phyloP scores from a whole-genome alignment of 2,113 vertebrate species.

The Diadophis punctatus region DNA sequence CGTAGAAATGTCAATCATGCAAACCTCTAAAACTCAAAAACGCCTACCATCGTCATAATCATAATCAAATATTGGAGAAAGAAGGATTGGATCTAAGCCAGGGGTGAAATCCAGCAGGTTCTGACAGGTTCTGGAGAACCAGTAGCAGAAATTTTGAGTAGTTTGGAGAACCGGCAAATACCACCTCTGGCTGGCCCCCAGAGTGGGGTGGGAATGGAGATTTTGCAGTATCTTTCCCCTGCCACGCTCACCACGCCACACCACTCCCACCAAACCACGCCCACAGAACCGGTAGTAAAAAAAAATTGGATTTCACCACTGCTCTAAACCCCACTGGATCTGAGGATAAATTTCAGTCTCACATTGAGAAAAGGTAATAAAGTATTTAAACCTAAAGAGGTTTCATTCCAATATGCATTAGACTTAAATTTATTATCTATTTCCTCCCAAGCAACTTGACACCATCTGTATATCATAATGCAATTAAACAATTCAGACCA shows the following conservation, averaged over 20 bases:
- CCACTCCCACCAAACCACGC: too few relatives aligned
- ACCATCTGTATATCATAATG: background rate
- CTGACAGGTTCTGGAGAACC: too few relatives aligned
- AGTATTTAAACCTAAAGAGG: background rate
- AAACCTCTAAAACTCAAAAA: background rate
- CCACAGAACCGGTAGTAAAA: too few relatives aligned
- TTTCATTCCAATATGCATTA: background rate
- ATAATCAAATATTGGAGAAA: background rate
- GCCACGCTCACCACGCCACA: too few relatives aligned
- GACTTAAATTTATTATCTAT: background rate
- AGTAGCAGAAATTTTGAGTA: too few relatives aligned
- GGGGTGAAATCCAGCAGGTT: too few relatives aligned
- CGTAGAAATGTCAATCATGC: background rate
- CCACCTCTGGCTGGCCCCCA: too few relatives aligned
- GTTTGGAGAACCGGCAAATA: too few relatives aligned
- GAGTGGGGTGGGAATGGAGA: too few relatives aligned
- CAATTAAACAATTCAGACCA: background rate
- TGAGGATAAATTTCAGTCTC: background rate
- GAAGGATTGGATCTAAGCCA: background rate
- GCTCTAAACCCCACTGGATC: background rate
- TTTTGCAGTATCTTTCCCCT: too few relatives aligned
- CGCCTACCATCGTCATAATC: background rate
- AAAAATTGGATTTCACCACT: too few relatives aligned
- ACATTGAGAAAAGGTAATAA: background rate
- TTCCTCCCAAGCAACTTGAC: background rate